Percentiles rank a stretch among this genome's conserved stretches.
These are phyloP conservation scores for Lineus longissimus DNA, from an alignment of 1,140 invertebrate species.

Conservation along the genomic window DNA sequence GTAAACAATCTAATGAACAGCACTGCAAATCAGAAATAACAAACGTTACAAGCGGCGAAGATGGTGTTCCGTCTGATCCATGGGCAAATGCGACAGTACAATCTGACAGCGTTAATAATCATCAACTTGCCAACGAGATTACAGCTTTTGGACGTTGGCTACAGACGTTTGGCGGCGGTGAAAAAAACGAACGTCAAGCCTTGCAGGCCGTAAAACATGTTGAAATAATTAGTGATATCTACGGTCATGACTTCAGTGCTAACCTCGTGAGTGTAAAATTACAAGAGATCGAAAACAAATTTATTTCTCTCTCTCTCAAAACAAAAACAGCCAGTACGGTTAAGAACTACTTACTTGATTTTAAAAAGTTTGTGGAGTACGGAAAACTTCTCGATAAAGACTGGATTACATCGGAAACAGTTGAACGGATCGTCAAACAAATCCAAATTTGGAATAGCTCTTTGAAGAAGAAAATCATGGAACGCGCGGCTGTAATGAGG, in stretches of 20 bases:
- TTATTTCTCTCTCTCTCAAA: slow-evolving; percentile 8
- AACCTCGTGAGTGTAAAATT: slow-evolving; percentile 4
- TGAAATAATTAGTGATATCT: slow-evolving; percentile 4
- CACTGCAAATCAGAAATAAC: slow-evolving; percentile 1
- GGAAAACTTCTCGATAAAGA: slow-evolving; percentile 8
- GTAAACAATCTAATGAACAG: not conserved
- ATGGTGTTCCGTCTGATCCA: not conserved
- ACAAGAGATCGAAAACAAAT: slow-evolving; percentile 7
- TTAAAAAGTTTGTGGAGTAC: slow-evolving; percentile 8
- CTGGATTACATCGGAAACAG: slow-evolving; percentile 8
- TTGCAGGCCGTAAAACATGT: slow-evolving; percentile 8
- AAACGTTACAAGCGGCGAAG: slow-evolving; percentile 4
- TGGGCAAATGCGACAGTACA: not conserved
- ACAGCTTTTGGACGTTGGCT: slow-evolving; percentile 6
- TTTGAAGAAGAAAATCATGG: slow-evolving; percentile 6
- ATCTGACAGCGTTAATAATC: not conserved
- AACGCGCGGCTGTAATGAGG: slow-evolving; percentile 8
- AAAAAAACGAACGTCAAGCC: slow-evolving; percentile 7
- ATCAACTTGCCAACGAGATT: slow-evolving; percentile 3
- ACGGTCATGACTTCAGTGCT: slow-evolving; percentile 7
- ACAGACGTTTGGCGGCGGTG: slow-evolving; percentile 8
- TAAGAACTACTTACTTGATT: slow-evolving; percentile 7
- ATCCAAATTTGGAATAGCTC: slow-evolving; percentile 7
- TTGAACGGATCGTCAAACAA: slow-evolving; percentile 8
- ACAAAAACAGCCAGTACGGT: slow-evolving; percentile 7